These are phyloP conservation scores for Cettia cetti DNA, from an alignment of 2,113 vertebrate genomes.

Conservation along the genomic window DNA sequence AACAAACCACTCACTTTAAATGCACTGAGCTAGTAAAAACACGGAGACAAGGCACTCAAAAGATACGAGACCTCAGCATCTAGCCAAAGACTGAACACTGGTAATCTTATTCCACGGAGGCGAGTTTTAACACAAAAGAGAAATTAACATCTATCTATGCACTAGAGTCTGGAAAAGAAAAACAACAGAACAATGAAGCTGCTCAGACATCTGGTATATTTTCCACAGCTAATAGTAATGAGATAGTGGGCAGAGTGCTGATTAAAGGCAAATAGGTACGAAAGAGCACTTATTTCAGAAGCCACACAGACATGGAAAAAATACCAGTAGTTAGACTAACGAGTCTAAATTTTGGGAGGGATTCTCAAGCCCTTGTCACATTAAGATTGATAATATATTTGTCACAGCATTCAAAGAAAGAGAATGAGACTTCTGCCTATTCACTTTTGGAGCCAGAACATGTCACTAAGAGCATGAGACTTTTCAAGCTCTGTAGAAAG, in stretches of 20 bases:
- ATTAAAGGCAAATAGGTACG: conserved; percentile 11
- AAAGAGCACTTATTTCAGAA: not conserved
- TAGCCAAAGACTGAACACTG: not conserved
- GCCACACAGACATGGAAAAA: not conserved
- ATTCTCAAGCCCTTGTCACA: not conserved
- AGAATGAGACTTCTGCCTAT: conserved; percentile 28
- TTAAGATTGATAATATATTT: conserved; percentile 11
- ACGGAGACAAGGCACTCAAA: not conserved
- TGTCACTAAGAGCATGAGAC: conserved; percentile 50
- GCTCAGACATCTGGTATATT: conserved; percentile 33
- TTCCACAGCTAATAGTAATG: not conserved
- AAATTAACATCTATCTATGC: conserved; percentile 42
- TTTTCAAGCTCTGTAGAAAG: conserved; percentile 21
- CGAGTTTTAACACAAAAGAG: conserved; percentile 31
- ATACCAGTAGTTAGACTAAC: not conserved
- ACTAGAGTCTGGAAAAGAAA: conserved; percentile 4
- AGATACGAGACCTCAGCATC: not conserved
- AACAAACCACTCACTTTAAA: not conserved
- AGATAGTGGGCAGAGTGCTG: conserved; percentile 1
- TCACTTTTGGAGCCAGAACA: conserved; percentile 19
- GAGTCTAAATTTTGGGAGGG: not conserved
- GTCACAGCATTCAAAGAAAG: not conserved
- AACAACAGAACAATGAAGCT: conserved; percentile 40
- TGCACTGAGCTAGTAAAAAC: not conserved
- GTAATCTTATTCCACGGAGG: not conserved